These are phyloP conservation scores for Octopus sinensis DNA, from an alignment of 1,140 invertebrate species.

Conservation along the genomic window DNA sequence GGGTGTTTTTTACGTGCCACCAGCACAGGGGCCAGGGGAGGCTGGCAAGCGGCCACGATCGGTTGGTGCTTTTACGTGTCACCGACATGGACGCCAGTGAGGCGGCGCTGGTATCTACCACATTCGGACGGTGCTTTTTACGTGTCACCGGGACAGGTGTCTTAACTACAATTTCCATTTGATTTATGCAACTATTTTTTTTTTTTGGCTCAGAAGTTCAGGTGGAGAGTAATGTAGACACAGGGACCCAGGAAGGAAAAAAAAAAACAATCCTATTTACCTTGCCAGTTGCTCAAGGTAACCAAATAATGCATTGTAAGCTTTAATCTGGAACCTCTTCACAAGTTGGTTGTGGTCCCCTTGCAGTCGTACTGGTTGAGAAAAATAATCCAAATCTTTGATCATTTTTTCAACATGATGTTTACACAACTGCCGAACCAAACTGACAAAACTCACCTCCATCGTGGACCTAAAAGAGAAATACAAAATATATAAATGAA, in stretches of 20 bases:
- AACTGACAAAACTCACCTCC: background rate
- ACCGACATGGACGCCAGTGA: too few relatives aligned
- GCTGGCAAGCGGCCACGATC: too few relatives aligned
- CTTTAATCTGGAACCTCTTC: background rate
- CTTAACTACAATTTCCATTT: background rate
- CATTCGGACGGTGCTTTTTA: background rate
- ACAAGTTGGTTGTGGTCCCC: background rate
- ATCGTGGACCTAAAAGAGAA: background rate
- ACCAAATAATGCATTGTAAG: background rate
- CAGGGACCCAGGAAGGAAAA: too few relatives aligned
- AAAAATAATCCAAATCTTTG: background rate
- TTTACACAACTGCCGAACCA: background rate
- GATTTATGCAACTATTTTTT: background rate
- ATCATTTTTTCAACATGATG: background rate
- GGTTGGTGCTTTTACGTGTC: too few relatives aligned
- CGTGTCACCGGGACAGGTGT: background rate
- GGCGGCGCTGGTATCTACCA: background rate
- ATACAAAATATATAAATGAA: background rate
- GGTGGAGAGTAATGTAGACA: background rate
- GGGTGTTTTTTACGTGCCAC: too few relatives aligned
- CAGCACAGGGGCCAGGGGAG: too few relatives aligned
- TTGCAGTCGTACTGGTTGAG: background rate
- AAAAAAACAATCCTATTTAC: background rate
- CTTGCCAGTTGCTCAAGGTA: background rate
- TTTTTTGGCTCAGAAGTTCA: background rate